Evolutionary conservation across 2,888 invertebrate genomes (phyloP).

Genomic region (Drosophila formosana): DNA sequence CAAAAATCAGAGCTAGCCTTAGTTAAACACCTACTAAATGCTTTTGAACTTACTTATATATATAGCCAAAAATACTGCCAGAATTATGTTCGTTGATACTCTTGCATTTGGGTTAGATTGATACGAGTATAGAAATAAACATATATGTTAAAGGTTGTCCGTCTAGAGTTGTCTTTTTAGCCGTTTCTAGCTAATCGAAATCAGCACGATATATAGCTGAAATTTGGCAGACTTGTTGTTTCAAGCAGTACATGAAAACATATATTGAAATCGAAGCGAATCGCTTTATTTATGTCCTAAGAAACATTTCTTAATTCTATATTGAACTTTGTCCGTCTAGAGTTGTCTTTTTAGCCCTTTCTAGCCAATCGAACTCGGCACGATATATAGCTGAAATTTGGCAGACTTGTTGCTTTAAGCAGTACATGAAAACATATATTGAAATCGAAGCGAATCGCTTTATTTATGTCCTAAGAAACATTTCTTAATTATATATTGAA

Average conservation of each 20-base stretch:
- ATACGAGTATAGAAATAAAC: too few relatives aligned
- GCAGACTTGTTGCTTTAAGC: not conserved
- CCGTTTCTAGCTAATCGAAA: not conserved
- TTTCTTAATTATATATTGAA: too few relatives aligned
- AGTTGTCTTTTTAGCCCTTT: not conserved
- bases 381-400: not conserved
- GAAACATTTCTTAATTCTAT: not conserved
- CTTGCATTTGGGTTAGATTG: constrained; percentile 4
- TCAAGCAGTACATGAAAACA: too few relatives aligned
- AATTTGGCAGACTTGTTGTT: not conserved
- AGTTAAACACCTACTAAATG: constrained; percentile 12
- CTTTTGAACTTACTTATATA: not conserved
- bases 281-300: too few relatives aligned
- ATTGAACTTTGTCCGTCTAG: not conserved
- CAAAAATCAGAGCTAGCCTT: constrained; percentile 12
- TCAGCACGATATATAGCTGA: not conserved
- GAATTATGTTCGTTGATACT: constrained; percentile 16
- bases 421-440: too few relatives aligned
- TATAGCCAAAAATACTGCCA: constrained; percentile 31
- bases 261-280: too few relatives aligned
- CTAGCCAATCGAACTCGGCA: not conserved
- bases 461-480: too few relatives aligned
- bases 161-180: not conserved
- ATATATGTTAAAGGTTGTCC: not conserved
- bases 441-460: too few relatives aligned